These are phyloP conservation scores for Thunnus maccoyii DNA, from an alignment of 2,113 vertebrate species.

Conservation along the genomic window DNA sequence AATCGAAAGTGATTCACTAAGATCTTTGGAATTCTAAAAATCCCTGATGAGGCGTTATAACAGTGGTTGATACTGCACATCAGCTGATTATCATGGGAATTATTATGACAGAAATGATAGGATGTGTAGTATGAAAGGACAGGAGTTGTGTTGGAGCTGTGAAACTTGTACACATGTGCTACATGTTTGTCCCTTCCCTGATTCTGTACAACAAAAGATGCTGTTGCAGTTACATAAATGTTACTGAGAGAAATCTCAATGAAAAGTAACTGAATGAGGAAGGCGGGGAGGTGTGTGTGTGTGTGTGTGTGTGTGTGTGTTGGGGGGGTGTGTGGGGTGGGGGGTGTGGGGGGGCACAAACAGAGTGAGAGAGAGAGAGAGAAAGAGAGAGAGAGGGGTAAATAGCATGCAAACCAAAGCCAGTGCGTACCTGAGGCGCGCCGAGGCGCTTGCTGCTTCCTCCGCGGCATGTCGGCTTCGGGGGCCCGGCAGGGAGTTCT, in stretches of 20 bases:
- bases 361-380: background rate
- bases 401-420: slow-evolving; percentile 51
- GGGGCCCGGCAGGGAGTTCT: slow-evolving; percentile 82
- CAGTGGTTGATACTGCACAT: background rate
- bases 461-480: slow-evolving; percentile 93
- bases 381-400: background rate
- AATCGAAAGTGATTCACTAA: background rate
- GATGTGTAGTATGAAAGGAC: background rate
- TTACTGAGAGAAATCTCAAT: slow-evolving; percentile 50
- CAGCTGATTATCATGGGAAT: background rate
- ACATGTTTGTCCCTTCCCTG: background rate
- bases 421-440: slow-evolving; percentile 94
- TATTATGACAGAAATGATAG: background rate
- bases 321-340: background rate
- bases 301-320: background rate
- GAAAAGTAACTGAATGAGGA: slow-evolving; percentile 54
- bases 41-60: background rate
- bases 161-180: slow-evolving; percentile 11
- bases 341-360: background rate
- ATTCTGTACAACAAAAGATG: slow-evolving; percentile 15
- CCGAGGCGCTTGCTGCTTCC: slow-evolving; percentile 99
- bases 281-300: background rate
- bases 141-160: slow-evolving; percentile 34
- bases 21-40: background rate
- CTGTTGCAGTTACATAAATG: slow-evolving; percentile 15